Evolutionary conservation across 2,888 invertebrate genomes (phyloP).

Genomic region (Clivina fossor): DNA sequence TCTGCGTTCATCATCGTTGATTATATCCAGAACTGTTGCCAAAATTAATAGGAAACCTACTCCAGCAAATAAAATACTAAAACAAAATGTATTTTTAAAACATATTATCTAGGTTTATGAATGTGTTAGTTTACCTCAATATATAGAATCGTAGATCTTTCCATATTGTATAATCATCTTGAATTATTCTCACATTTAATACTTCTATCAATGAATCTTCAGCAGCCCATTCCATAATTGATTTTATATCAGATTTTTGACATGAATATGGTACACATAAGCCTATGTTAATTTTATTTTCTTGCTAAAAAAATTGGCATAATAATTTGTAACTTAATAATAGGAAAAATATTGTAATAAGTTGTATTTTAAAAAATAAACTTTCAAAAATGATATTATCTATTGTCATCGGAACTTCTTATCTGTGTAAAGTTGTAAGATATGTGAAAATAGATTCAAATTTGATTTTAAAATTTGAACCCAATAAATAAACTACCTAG

Average conservation of each 20-base stretch:
- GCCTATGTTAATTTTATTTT: constrained; percentile 8
- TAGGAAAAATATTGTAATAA: background rate
- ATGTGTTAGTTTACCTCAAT: constrained; percentile 12
- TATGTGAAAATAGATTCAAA: too few species aligned
- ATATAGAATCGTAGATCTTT: constrained; percentile 25
- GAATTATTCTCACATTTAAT: constrained; percentile 1
- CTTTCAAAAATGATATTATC: background rate
- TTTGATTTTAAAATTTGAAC: too few species aligned
- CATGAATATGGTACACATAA: constrained; percentile 25
- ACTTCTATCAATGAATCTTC: constrained; percentile 10
- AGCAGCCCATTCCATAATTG: constrained; percentile 16
- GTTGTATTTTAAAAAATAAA: background rate
- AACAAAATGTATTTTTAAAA: constrained; percentile 5
- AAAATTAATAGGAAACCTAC: constrained; percentile 18
- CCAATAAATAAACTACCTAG: too few species aligned
- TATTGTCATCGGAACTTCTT: background rate
- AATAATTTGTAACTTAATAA: background rate
- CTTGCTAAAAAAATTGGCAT: constrained; percentile 2
- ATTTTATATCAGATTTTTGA: constrained; percentile 11
- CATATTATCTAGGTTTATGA: background rate
- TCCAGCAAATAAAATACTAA: constrained; percentile 6
- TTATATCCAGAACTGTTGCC: constrained; percentile 26
- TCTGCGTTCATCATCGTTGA: background rate
- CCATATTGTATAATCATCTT: constrained; percentile 27
- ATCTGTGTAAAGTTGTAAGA: background rate